A percentile compares a stretch with the other conserved stretches of the same genome.
phyloP scores from a whole-genome alignment of 2,888 invertebrate genomes.

The Tinea semifulvella region DNA sequence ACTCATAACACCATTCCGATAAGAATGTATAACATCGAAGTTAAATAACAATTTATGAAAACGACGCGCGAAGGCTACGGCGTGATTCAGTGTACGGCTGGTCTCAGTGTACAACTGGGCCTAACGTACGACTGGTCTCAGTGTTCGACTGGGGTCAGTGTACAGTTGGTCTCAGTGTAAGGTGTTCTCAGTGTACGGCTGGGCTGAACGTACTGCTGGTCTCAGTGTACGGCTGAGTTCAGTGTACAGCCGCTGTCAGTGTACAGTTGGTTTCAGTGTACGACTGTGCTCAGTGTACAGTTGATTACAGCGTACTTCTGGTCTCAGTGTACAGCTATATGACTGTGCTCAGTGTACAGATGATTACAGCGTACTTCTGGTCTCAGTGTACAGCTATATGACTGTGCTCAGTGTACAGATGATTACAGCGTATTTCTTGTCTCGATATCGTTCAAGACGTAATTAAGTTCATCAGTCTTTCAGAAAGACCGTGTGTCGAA shows the following conservation, averaged over 20 bases:
- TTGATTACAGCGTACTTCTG: too few species aligned
- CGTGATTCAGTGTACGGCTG: not conserved
- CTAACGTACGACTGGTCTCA: not conserved
- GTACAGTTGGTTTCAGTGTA: too few species aligned
- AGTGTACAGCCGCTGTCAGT: too few species aligned
- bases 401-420: not conserved
- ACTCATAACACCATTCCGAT: not conserved
- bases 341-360: too few species aligned
- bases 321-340: too few species aligned
- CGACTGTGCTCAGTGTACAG: too few species aligned
- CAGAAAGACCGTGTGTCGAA: conserved; percentile 26
- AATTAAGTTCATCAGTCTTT: conserved; percentile 9
- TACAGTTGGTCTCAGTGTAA: too few species aligned
- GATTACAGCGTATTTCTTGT: conserved; percentile 4
- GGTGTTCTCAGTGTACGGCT: too few species aligned
- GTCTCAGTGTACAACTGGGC: too few species aligned
- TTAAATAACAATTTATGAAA: conserved; percentile 4
- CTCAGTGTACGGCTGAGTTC: too few species aligned
- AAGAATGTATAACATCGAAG: conserved; percentile 9
- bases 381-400: conserved; percentile 1
- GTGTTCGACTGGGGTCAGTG: too few species aligned
- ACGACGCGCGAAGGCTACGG: not conserved
- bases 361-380: not conserved
- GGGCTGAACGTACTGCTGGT: too few species aligned
- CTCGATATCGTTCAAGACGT: conserved; percentile 4